Conservation (phyloP, 2,113 vertebrate species). For the Microcebus murinus region DNA sequence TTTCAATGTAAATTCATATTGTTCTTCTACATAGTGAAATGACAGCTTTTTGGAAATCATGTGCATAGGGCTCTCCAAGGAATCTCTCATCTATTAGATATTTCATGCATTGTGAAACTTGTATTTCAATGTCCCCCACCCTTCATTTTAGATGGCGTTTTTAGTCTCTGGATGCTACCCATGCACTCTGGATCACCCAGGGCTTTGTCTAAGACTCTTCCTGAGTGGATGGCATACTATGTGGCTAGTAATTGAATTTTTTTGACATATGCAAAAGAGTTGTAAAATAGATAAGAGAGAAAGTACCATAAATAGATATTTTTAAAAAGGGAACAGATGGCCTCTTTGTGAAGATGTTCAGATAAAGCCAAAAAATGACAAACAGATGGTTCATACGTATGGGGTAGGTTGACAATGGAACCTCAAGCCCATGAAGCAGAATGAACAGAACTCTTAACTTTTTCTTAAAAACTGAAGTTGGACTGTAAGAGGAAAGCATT, state of each 20-base stretch:
- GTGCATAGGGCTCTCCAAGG: conserved; percentile 71
- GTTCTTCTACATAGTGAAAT: conserved; percentile 80
- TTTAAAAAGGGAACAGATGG: conserved; percentile 85
- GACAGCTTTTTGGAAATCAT: conserved; percentile 76
- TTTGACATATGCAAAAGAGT: conserved; percentile 82
- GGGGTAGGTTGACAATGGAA: neutral
- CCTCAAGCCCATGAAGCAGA: neutral
- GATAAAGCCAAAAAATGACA: conserved; percentile 77
- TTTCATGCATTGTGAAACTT: conserved; percentile 74
- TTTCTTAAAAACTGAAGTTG: neutral
- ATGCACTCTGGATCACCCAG: conserved; percentile 63
- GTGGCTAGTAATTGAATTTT: conserved; percentile 79
- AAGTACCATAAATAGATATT: conserved; percentile 78
- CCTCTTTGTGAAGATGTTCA: conserved; percentile 76
- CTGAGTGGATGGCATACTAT: conserved; percentile 69
- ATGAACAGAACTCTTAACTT: neutral
- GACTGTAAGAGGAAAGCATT: neutral
- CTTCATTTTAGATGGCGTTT: neutral
- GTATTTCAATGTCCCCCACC: neutral
- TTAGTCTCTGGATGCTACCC: conserved; percentile 30
- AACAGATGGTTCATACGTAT: conserved; percentile 81
- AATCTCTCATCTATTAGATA: conserved; percentile 76
- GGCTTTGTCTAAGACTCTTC: conserved; percentile 48
- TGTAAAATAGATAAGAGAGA: conserved; percentile 79
- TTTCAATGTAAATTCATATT: conserved; percentile 82